Conservation (phyloP, 2,113 vertebrate species). For the Aviceda subcristata region DNA sequence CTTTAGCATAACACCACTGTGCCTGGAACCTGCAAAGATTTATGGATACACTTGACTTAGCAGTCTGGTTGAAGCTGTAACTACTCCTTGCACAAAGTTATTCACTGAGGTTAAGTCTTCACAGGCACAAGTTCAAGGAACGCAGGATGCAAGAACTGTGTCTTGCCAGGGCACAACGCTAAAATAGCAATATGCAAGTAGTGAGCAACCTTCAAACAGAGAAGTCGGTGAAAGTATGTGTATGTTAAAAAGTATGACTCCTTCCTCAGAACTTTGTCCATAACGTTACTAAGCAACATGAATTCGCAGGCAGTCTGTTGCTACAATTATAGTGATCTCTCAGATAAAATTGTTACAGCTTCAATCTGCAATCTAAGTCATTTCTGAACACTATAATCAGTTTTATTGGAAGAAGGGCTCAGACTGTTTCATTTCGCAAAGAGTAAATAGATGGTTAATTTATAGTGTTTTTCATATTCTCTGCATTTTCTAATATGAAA, state of each 20-base stretch:
- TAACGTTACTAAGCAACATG: background rate
- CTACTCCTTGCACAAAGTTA: background rate
- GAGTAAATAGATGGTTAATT: background rate
- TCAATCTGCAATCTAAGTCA: background rate
- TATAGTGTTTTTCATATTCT: background rate
- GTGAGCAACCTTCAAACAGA: background rate
- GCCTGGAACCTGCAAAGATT: background rate
- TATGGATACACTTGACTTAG: background rate
- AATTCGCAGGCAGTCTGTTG: background rate
- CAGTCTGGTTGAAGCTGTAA: background rate
- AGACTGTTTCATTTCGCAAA: background rate
- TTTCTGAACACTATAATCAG: slow-evolving; percentile 29
- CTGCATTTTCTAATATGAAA: background rate
- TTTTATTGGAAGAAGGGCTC: background rate
- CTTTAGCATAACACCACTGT: background rate
- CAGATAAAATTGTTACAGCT: background rate
- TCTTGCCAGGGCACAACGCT: background rate
- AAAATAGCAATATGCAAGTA: background rate
- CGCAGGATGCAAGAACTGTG: background rate
- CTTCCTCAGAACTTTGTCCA: background rate
- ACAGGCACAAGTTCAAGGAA: background rate
- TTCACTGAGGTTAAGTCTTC: background rate
- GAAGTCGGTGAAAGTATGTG: background rate
- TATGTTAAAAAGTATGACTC: background rate
- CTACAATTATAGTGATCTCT: background rate